phyloP scores from a whole-genome alignment of 2,113 vertebrate genomes.

The Cyphomyrus discorhynchus region DNA sequence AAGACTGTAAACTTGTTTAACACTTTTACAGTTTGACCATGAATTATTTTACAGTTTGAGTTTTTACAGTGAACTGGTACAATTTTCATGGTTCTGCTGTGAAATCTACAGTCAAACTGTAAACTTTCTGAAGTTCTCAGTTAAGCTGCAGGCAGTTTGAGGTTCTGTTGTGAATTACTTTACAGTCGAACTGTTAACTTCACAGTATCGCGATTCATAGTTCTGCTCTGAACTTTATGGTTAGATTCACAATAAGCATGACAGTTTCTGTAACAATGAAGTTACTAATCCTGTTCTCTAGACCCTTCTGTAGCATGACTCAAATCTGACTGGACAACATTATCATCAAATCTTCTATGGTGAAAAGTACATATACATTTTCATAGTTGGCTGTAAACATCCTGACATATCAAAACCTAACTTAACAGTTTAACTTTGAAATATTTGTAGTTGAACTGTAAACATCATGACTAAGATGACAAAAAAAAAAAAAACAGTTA shows the following conservation, averaged over 20 bases:
- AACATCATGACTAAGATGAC: background rate
- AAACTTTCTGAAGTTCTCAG: background rate
- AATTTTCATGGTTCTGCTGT: background rate
- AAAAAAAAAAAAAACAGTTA: background rate
- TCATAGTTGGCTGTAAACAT: background rate
- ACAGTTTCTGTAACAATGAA: background rate
- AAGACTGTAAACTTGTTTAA: background rate
- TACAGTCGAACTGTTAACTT: background rate
- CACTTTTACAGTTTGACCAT: background rate
- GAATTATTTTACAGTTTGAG: background rate
- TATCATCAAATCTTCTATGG: background rate
- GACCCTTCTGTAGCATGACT: background rate
- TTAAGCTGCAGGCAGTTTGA: background rate
- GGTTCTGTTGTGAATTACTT: background rate
- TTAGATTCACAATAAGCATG: background rate
- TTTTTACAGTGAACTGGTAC: background rate
- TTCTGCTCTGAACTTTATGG: background rate
- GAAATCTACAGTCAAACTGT: background rate
- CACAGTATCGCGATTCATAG: background rate
- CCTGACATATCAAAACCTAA: background rate
- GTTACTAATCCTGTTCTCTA: background rate
- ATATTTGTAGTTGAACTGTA: background rate
- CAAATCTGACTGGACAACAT: background rate
- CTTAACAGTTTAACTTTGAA: background rate
- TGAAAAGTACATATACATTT: background rate